Percentiles rank a stretch among this genome's conserved stretches.
Conservation (phyloP, 2,888 invertebrate species). For the Lordiphosa andalusiaca region DNA sequence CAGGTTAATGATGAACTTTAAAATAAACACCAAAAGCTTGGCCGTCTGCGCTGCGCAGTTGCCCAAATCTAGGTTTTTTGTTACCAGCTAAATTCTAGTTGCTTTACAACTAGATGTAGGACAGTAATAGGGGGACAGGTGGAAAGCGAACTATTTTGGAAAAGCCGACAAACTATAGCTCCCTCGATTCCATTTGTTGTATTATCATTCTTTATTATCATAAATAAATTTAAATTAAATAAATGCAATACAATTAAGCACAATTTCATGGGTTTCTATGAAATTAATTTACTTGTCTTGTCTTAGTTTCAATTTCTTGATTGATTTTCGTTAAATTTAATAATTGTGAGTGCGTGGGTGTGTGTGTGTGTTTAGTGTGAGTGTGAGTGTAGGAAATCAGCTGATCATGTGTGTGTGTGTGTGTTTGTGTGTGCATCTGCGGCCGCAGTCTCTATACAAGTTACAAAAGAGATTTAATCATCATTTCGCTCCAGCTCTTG, state of each 20-base stretch:
- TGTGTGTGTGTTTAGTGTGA: conserved; percentile 18
- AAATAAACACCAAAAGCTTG: too few species aligned
- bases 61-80: too few species aligned
- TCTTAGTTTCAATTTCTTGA: conserved; percentile 12
- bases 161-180: background rate
- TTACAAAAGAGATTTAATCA: conserved; percentile 69
- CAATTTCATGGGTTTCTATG: conserved; percentile 67
- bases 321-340: conserved; percentile 55
- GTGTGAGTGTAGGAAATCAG: background rate
- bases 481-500: too few species aligned
- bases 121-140: too few species aligned
- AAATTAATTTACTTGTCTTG: conserved; percentile 51
- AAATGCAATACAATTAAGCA: conserved; percentile 78
- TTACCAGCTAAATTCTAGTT: too few species aligned
- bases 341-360: conserved; percentile 56
- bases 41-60: too few species aligned
- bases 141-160: too few species aligned
- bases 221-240: conserved; percentile 75
- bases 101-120: too few species aligned
- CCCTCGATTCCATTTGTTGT: conserved; percentile 21
- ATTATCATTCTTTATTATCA: conserved; percentile 73
- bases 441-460: conserved; percentile 78
- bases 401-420: conserved; percentile 15
- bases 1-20: too few species aligned
- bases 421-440: conserved; percentile 41